Evolutionary conservation across 1,140 invertebrate species (phyloP).

Genomic region (Eupeodes corollae): DNA sequence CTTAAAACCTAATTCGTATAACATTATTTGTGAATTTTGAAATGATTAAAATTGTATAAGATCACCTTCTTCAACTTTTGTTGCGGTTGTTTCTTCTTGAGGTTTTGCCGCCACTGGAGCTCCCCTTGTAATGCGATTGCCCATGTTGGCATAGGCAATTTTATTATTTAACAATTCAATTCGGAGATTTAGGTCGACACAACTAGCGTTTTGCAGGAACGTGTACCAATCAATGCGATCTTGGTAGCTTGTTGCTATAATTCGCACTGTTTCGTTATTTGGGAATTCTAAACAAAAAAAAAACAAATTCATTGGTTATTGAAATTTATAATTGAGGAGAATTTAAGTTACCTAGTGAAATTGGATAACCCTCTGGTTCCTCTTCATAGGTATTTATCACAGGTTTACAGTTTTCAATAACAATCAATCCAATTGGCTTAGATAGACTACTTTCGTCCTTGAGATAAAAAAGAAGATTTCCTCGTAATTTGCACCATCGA

Average conservation of each 20-base stretch:
- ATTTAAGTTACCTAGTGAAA: slow-evolving; percentile 52
- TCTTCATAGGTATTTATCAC: slow-evolving; percentile 39
- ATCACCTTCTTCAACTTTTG: slow-evolving; percentile 46
- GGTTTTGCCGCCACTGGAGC: neutral
- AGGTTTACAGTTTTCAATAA: slow-evolving; percentile 74
- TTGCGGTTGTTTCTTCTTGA: neutral
- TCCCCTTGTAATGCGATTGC: slow-evolving; percentile 28
- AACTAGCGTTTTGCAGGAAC: slow-evolving; percentile 72
- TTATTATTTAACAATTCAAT: slow-evolving; percentile 53
- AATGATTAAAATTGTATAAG: slow-evolving; percentile 31
- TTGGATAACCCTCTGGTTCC: slow-evolving; percentile 45
- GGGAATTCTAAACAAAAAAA: slow-evolving; percentile 60
- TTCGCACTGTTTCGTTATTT: slow-evolving; percentile 64
- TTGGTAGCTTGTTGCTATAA: slow-evolving; percentile 64
- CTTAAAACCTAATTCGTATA: too few relatives aligned
- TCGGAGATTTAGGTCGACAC: slow-evolving; percentile 68
- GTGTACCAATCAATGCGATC: slow-evolving; percentile 82
- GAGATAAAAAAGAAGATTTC: slow-evolving; percentile 90
- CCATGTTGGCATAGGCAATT: slow-evolving; percentile 30
- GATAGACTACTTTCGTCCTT: slow-evolving; percentile 81
- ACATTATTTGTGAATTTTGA: too few relatives aligned
- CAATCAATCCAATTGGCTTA: slow-evolving; percentile 74
- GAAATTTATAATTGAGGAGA: neutral
- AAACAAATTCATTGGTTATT: neutral
- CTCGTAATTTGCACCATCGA: slow-evolving; percentile 81